Conservation (phyloP, 2,888 invertebrate species). For the Melanostoma mellinum region DNA sequence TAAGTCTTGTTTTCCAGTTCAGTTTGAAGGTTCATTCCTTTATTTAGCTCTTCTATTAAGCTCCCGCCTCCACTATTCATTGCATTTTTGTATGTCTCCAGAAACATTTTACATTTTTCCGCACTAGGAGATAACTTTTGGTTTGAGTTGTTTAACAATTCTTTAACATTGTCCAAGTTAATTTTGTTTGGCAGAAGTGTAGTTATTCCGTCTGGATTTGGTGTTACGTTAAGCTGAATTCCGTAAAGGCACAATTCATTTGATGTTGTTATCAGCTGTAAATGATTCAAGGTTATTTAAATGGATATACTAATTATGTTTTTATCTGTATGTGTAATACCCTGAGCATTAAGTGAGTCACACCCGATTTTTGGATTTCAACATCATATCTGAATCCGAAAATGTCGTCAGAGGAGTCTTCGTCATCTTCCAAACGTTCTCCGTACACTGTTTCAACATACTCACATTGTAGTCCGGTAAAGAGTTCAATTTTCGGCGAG, state of each 20-base stretch:
- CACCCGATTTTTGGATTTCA: slow-evolving; percentile 78
- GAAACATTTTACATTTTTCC: slow-evolving; percentile 77
- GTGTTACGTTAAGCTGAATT: slow-evolving; percentile 76
- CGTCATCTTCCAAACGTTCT: slow-evolving; percentile 70
- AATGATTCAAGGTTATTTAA: neutral
- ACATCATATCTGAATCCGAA: slow-evolving; percentile 79
- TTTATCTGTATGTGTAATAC: slow-evolving; percentile 50
- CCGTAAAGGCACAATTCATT: slow-evolving; percentile 80
- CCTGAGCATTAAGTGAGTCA: slow-evolving; percentile 77
- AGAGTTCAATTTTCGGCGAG: slow-evolving; percentile 79
- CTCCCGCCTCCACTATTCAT: slow-evolving; percentile 18
- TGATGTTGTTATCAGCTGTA: slow-evolving; percentile 75
- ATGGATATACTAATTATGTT: neutral
- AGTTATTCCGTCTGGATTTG: slow-evolving; percentile 79
- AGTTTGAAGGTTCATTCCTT: slow-evolving; percentile 16
- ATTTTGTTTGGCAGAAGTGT: slow-evolving; percentile 75
- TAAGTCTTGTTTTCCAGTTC: neutral
- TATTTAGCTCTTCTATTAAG: slow-evolving; percentile 53
- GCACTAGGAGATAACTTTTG: slow-evolving; percentile 75
- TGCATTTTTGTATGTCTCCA: slow-evolving; percentile 72
- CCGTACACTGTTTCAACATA: slow-evolving; percentile 79
- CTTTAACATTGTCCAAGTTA: slow-evolving; percentile 78
- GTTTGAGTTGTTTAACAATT: slow-evolving; percentile 75
- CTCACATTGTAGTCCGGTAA: slow-evolving; percentile 77
- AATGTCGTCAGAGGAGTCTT: slow-evolving; percentile 75